A percentile compares a stretch with the other conserved stretches of the same genome.
Conservation (phyloP, 2,888 invertebrate species). For the Philopedon plagiatum region DNA sequence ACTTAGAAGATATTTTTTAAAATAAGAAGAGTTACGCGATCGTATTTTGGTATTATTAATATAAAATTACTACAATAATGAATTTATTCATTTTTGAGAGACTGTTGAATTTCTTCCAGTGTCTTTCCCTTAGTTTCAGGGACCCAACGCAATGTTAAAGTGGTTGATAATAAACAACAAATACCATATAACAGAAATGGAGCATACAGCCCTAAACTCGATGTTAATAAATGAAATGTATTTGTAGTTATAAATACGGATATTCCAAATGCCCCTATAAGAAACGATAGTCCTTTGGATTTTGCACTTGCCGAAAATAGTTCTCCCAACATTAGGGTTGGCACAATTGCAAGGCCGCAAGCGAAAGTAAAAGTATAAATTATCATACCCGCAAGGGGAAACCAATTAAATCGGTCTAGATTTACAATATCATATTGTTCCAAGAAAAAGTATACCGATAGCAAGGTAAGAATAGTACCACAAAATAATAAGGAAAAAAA, state of each 20-base stretch:
- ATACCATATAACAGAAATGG: constrained; percentile 60
- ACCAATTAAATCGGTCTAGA: constrained; percentile 54
- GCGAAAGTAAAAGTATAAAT: constrained; percentile 41
- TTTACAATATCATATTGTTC: constrained; percentile 50
- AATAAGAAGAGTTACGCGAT: too few species aligned
- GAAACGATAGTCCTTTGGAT: constrained; percentile 55
- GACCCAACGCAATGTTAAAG: constrained; percentile 59
- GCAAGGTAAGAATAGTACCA: constrained; percentile 52
- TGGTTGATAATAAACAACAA: constrained; percentile 54
- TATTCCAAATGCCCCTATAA: constrained; percentile 8
- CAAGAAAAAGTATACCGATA: constrained; percentile 59
- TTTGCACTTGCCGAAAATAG: constrained; percentile 61
- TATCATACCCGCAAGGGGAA: constrained; percentile 59
- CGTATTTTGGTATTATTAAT: too few species aligned
- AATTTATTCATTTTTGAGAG: constrained; percentile 52
- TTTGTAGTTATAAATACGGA: constrained; percentile 52
- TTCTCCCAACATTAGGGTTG: constrained; percentile 59
- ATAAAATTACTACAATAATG: too few species aligned
- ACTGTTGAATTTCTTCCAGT: constrained; percentile 63
- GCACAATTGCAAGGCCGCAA: constrained; percentile 58
- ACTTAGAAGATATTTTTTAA: too few species aligned
- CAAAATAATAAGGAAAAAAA: constrained; percentile 57
- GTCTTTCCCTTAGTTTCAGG: constrained; percentile 64
- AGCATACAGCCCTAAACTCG: constrained; percentile 57
- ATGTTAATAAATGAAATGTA: constrained; percentile 59